Evolutionary conservation across 2,797 vertebrate genomes (phyloP).

Genomic region (Poeciliopsis paucimaculata): DNA sequence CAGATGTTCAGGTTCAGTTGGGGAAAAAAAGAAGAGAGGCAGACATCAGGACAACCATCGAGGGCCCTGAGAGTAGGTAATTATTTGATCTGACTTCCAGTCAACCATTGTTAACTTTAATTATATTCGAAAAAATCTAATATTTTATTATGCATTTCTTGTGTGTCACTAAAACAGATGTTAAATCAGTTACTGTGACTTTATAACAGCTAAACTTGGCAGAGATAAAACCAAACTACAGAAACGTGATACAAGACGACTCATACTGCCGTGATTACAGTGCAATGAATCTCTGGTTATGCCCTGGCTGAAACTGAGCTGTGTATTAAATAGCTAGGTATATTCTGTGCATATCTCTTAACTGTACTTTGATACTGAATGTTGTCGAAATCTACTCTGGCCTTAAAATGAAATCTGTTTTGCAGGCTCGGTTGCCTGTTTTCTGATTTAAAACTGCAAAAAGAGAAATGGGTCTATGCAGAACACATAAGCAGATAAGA

Average conservation of each 20-base stretch:
- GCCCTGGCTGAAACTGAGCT: slow-evolving; percentile 25
- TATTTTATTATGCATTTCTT: slow-evolving; percentile 11
- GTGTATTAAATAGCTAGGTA: slow-evolving; percentile 24
- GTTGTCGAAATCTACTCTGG: background rate
- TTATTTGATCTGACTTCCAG: background rate
- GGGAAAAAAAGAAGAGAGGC: slow-evolving; percentile 26
- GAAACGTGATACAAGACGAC: slow-evolving; percentile 30
- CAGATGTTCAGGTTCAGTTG: slow-evolving; percentile 52
- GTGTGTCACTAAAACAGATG: slow-evolving; percentile 24
- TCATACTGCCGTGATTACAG: slow-evolving; percentile 66
- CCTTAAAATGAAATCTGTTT: background rate
- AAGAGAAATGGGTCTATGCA: slow-evolving; percentile 47
- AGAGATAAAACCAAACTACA: slow-evolving; percentile 50
- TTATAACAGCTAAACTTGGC: slow-evolving; percentile 49
- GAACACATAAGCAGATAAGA: slow-evolving; percentile 68
- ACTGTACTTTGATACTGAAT: slow-evolving; percentile 4
- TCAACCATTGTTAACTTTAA: background rate
- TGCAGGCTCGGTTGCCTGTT: background rate
- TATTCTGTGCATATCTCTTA: slow-evolving; percentile 16
- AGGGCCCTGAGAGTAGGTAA: slow-evolving; percentile 55
- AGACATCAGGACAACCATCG: background rate
- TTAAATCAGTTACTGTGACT: slow-evolving; percentile 46
- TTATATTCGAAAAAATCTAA: background rate
- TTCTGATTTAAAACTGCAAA: slow-evolving; percentile 1
- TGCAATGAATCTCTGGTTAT: slow-evolving; percentile 44